Conservation (phyloP, 2,113 vertebrate species). For the Daubentonia madagascariensis region DNA sequence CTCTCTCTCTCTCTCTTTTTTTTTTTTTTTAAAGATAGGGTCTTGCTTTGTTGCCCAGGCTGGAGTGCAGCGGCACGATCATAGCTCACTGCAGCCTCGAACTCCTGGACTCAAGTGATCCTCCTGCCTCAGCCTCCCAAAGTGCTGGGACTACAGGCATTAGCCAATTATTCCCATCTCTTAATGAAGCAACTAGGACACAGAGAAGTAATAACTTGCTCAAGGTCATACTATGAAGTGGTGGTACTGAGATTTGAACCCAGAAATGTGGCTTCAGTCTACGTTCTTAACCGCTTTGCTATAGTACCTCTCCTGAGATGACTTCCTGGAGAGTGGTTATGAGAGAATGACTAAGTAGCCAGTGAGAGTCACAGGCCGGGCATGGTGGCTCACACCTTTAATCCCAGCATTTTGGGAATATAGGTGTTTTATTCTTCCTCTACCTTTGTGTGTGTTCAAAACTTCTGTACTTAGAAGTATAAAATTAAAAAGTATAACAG, state of each 20-base stretch:
- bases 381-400: neutral
- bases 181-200: neutral
- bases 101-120: no score
- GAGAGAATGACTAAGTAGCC: neutral
- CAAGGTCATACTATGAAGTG: rapidly evolving
- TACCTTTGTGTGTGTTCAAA: neutral
- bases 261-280: neutral
- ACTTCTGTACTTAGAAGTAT: neutral
- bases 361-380: neutral
- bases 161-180: neutral
- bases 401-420: neutral
- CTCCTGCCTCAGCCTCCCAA: no score
- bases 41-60: neutral
- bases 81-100: no score
- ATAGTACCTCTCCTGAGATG: rapidly evolving
- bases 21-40: no score
- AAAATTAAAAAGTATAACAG: no score
- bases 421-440: neutral
- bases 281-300: neutral
- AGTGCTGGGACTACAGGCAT: no score
- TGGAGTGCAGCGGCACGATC: neutral
- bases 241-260: neutral
- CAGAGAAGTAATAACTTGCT: neutral
- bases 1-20: no score
- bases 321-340: neutral